Conservation (phyloP, 2,113 vertebrate species). For the Brachionichthys hirsutus region DNA sequence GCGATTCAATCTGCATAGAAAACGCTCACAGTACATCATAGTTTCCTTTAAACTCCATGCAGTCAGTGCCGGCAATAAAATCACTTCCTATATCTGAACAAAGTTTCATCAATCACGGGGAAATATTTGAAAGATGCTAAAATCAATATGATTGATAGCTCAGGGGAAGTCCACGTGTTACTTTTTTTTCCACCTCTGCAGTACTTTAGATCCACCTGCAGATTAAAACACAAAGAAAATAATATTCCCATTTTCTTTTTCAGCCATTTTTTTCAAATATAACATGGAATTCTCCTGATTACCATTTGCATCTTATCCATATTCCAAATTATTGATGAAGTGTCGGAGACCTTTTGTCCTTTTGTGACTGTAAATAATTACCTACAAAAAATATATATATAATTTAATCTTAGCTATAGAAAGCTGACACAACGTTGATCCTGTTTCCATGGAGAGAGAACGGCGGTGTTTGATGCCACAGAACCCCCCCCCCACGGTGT, state of each 20-base stretch:
- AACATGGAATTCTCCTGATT: not conserved
- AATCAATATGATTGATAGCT: conserved; percentile 57
- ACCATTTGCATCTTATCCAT: not conserved
- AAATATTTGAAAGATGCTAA: conserved; percentile 54
- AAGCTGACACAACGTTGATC: conserved; percentile 16
- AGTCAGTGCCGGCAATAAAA: conserved; percentile 21
- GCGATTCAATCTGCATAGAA: conserved; percentile 30
- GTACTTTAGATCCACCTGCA: conserved; percentile 29
- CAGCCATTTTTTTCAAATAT: conserved; percentile 8
- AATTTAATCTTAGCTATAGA: not conserved
- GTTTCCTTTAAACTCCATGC: conserved; percentile 1
- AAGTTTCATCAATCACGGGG: conserved; percentile 46
- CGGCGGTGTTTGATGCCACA: conserved; percentile 63
- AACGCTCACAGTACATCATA: conserved; percentile 8
- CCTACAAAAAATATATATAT: not conserved
- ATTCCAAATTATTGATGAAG: conserved; percentile 3
- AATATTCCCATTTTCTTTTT: conserved; percentile 10
- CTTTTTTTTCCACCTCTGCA: conserved; percentile 2
- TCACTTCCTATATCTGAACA: conserved; percentile 2
- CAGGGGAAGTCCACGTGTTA: conserved; percentile 19
- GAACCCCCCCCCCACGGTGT: conserved; percentile 62
- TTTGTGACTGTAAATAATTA: conserved; percentile 1
- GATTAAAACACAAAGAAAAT: conserved; percentile 22
- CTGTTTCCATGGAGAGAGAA: conserved; percentile 26
- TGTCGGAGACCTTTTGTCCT: conserved; percentile 9